A percentile compares a stretch with the other conserved stretches of the same genome.
Evolutionary conservation across 2,113 vertebrate genomes (phyloP).

Genomic region (Smithornis capensis): DNA sequence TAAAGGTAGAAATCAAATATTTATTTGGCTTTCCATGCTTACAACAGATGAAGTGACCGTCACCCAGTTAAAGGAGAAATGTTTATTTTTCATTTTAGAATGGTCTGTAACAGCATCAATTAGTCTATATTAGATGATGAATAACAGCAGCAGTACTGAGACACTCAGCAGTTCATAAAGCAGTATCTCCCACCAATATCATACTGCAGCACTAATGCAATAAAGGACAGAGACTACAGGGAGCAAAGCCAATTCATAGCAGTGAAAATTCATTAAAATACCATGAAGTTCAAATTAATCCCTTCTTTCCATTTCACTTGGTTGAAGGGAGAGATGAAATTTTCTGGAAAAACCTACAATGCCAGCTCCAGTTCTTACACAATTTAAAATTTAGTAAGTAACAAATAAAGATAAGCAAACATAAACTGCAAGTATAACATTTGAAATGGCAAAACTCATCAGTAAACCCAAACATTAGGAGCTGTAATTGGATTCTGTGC

Average conservation of each 20-base stretch:
- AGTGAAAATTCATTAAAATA: slow-evolving; percentile 25
- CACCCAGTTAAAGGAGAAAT: background rate
- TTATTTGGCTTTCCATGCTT: background rate
- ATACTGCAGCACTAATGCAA: background rate
- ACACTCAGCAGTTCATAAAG: background rate
- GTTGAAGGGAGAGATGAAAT: background rate
- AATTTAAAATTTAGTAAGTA: background rate
- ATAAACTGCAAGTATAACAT: background rate
- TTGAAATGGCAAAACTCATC: background rate
- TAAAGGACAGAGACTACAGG: background rate
- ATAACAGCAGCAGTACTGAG: background rate
- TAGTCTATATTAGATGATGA: background rate
- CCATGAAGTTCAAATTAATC: background rate
- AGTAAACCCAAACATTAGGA: background rate
- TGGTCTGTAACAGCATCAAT: background rate
- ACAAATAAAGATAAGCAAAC: slow-evolving; percentile 1
- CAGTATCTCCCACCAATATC: background rate
- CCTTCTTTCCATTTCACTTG: background rate
- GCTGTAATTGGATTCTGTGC: background rate
- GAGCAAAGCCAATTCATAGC: background rate
- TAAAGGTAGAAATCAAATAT: background rate
- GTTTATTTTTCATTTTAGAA: background rate
- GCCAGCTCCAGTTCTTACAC: background rate
- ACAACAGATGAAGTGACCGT: background rate
- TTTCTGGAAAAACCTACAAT: background rate